Evolutionary conservation across 2,888 invertebrate species (phyloP), one percentile per base, ranked within the genome.

Genomic region (Ditylenchus weischeri): DNA sequence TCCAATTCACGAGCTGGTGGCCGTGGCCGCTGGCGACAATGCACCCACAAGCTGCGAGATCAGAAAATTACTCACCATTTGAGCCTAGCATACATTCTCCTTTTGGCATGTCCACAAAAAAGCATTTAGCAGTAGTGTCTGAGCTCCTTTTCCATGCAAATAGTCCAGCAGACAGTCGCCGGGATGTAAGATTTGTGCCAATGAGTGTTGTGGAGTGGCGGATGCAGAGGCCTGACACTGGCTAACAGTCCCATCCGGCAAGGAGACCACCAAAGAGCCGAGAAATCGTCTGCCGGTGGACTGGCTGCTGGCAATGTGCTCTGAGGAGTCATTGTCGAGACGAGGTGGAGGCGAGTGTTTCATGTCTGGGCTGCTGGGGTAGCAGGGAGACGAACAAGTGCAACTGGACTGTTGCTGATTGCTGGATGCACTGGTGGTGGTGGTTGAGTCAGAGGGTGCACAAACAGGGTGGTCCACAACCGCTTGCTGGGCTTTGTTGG

Each of bases 31-130:
- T n/a, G n/a, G n/a, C n/a, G n/a, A 13, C 3, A 43, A 43, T 29
- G 8, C 43, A 13, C 43, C 5, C 8, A 15, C 15, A 10, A 43
- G 1, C 8, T 2, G 15, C 11, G 8, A 15, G 13, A 43, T 43
- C 15, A 43, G 43, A 43, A 43, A 10, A 54, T 4, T 13, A 62
- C 74, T 70, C 57, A 73, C 73, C 66, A 69, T 43, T 75, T 73
- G n/a, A 75, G 54, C 29, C 75, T 66, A 11, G 75, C 76, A 60
- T 70, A 75, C 75, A 78, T 78, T 48, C 78, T 64, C 47, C 73
- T 64, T 23, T 66, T 68, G 21, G 75, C 23, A 18, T 69, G 66
- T 19, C 75, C 75, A 50, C 76, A 77, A 57, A 75, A n/a, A 75
- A 38, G 75, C 75, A 50, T 75, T 70, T 48, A 75, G 54, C 49